Evolutionary conservation across 2,888 invertebrate species (phyloP), one percentile per base, ranked within the genome.

Genomic region (Neoitamus cyanurus): DNA sequence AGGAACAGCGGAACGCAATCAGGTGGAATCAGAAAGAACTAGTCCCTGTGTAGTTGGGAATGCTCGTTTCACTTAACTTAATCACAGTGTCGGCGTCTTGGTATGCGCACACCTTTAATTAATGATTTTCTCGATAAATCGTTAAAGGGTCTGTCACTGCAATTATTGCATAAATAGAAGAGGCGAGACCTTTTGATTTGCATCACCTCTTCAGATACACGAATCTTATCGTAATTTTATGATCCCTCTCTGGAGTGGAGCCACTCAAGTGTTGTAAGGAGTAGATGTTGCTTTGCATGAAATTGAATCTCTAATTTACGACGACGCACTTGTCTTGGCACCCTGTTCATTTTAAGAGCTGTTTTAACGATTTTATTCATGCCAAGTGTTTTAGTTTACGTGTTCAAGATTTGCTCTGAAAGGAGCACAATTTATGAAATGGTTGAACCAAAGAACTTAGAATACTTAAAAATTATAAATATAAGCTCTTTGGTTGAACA

Each of bases 61-160:
- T 28, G 46, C 28, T 42, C 75, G 11, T 75, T 75, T 75, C 42
- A 75, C 28, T 75, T 75, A 75, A 75, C 42, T 75, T 75, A 28
- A 75, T 75, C 42, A 34, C 75, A 42, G 20, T 25, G 42, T 20
- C 9, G 20, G 58, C 25, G 20, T 58, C 58, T 58, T 58, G 5
- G 58, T 58, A 9, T 3, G 42, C 15, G 58, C 1, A 25, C 58
- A 58, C 58, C 58, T 25, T 2, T 5, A 58, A 25, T 58, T 58
- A 58, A 58, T 58, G 25, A 58, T 20, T 58, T 58, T 25, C 20
- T 9, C 58, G 25, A 58, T 58, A 11, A 58, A 42, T 42, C 20
- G 20, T 15, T 3, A 48, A 48, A 48, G 15, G 48, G 48, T 48
- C 48, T 25, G 5, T 58, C 58, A 58, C 25, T 58, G 6, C n/a